Base-by-base conservation (phyloP, 2,888 invertebrate genomes). In the Phrixothrix hirtus region DNA sequence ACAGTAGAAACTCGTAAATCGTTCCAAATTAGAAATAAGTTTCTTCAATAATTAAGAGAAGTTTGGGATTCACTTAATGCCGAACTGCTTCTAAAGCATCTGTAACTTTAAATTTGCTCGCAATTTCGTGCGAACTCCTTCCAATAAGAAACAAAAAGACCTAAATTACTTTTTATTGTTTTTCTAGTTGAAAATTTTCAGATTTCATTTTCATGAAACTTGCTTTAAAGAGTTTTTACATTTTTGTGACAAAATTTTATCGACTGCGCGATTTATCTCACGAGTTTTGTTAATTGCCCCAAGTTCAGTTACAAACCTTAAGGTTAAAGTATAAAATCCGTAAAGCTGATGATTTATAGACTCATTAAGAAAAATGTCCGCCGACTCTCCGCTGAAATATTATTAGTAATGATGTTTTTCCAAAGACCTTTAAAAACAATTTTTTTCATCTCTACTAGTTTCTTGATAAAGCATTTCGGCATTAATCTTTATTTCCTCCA, bases 1-100 rank as follows among this genome's bases (percentile, higher is more conserved):
- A 56, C 58, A 54, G 57, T 60, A 46, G 50, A 47, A 54, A 48
- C 57, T 55, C 46, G 47, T 50, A 49, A 57, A 57, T 51, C 57
- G 47, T 16, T 38, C 44, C 46, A 49, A 53, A 53, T 53, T 57
- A 53, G 53, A 53, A 57, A 53, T 52, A 53, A 57, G 53, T 57
- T 57, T 48, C 55, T 46, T 44, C 45, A 49, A 57, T 57, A 57
- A 57, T 57, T 57, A 53, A 57, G 57, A 41, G 53, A 57, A 53
- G 34, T 52, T 56, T 31, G 42, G 36, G 56, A 56, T 47, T 56
- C 56, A 48, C 52, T 56, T 50, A 56, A 56, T 55, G 44, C 43
- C 49, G 49, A 45, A 52, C 34, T 43, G 46, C 29, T 42, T 31
- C 42, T 17, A 29, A 47, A 43, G 44, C 41, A 38, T 48, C 54